Evolutionary conservation across 2,113 vertebrate genomes (phyloP).

Genomic region (Podocnemis expansa): DNA sequence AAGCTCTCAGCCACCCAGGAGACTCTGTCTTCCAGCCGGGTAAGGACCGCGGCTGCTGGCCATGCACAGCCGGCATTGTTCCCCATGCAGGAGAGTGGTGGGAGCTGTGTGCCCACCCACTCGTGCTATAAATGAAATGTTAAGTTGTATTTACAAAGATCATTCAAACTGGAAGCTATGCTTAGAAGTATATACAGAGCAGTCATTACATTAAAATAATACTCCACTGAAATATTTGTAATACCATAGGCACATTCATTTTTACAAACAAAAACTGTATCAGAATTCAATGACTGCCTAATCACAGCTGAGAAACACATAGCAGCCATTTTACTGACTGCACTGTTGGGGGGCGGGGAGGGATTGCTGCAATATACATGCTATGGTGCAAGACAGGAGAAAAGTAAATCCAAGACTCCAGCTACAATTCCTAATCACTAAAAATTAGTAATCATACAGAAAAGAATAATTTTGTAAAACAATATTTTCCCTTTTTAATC

Average conservation of each 20-base stretch:
- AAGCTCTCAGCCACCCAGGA: too few species aligned
- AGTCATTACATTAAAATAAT: neutral
- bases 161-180: neutral
- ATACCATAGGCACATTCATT: neutral
- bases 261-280: slow-evolving; percentile 47
- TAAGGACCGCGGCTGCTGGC: too few species aligned
- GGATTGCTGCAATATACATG: slow-evolving; percentile 41
- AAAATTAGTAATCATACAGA: neutral
- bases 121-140: too few species aligned
- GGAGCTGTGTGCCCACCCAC: too few species aligned
- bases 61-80: too few species aligned
- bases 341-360: slow-evolving; percentile 47
- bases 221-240: neutral
- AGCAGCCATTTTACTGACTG: slow-evolving; percentile 70
- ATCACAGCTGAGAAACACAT: slow-evolving; percentile 59
- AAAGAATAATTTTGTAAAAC: neutral
- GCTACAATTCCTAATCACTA: neutral
- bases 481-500: neutral
- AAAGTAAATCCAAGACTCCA: neutral
- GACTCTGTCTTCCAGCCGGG: too few species aligned
- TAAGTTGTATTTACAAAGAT: neutral
- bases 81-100: too few species aligned
- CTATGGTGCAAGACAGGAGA: neutral
- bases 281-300: slow-evolving; percentile 30
- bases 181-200: slow-evolving; percentile 16